A percentile compares a stretch with the other conserved stretches of the same genome.
Conservation (phyloP, 2,888 invertebrate genomes). For the Drosophila silvestris region DNA sequence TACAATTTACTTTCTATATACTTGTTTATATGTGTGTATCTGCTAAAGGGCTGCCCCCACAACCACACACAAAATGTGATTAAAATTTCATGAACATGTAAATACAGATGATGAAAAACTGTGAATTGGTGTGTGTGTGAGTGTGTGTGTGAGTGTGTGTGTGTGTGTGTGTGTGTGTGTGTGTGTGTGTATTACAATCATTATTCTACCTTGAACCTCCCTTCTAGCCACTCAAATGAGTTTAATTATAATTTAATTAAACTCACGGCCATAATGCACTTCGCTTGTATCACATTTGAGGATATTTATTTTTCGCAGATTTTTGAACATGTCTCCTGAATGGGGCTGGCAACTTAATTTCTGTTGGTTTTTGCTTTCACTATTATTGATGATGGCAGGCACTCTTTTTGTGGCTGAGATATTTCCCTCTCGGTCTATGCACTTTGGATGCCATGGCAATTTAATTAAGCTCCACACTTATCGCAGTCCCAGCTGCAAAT, state of each 20-base stretch:
- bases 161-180: conserved; percentile 5
- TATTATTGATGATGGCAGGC: not conserved
- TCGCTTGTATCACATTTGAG: conserved; percentile 72
- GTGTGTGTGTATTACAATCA: conserved; percentile 10
- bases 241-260: conserved; percentile 82
- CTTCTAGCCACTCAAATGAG: conserved; percentile 56
- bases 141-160: conserved; percentile 6
- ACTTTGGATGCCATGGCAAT: conserved; percentile 51
- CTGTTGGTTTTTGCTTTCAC: not conserved
- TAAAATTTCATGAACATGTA: conserved; percentile 55
- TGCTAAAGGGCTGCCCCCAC: conserved; percentile 8
- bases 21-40: not conserved
- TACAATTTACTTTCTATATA: not conserved
- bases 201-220: conserved; percentile 5
- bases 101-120: conserved; percentile 38
- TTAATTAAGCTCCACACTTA: conserved; percentile 76
- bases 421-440: not conserved
- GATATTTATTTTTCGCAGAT: conserved; percentile 1
- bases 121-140: conserved; percentile 17
- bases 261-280: conserved; percentile 76
- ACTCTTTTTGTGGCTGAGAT: not conserved
- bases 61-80: conserved; percentile 48
- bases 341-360: conserved; percentile 39
- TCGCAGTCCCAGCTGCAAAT: conserved; percentile 33
- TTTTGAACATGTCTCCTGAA: not conserved